Evolutionary conservation across 2,888 invertebrate species (phyloP).

Genomic region (Metacarcinus magister): DNA sequence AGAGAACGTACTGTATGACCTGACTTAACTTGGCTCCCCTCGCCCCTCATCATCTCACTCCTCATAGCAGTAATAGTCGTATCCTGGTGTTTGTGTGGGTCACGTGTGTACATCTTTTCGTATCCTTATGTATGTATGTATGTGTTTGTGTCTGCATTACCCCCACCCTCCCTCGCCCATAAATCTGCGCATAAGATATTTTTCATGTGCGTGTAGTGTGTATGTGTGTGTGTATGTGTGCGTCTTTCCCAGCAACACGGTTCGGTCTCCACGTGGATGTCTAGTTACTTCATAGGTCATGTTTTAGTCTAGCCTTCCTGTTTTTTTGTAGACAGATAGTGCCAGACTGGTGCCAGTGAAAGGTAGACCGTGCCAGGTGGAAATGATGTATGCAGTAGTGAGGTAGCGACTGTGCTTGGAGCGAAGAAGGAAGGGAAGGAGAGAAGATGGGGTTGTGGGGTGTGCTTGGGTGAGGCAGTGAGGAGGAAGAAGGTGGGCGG

Average conservation of each 20-base stretch:
- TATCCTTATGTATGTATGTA: too few relatives aligned
- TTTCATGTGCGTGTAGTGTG: background rate
- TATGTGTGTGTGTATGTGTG: background rate
- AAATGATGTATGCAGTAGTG: background rate
- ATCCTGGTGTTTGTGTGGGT: background rate
- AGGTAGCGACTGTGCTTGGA: background rate
- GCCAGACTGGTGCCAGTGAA: background rate
- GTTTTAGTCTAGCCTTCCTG: background rate
- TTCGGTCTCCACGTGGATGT: slow-evolving; percentile 32
- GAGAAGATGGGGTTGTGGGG: background rate
- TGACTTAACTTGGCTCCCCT: background rate
- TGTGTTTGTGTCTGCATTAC: too few relatives aligned
- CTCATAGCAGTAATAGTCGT: background rate
- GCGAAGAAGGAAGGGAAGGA: background rate
- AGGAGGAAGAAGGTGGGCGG: background rate
- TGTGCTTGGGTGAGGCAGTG: slow-evolving; percentile 22
- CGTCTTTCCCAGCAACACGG: background rate
- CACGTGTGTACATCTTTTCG: too few relatives aligned
- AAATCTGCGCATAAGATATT: too few relatives aligned
- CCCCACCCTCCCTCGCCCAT: too few relatives aligned
- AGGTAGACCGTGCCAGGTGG: slow-evolving; percentile 16
- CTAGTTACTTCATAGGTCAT: background rate
- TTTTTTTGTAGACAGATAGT: background rate
- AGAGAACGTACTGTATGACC: background rate
- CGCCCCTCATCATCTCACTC: background rate